Conservation (phyloP, 2,113 vertebrate species). For the Neogobius melanostomus region DNA sequence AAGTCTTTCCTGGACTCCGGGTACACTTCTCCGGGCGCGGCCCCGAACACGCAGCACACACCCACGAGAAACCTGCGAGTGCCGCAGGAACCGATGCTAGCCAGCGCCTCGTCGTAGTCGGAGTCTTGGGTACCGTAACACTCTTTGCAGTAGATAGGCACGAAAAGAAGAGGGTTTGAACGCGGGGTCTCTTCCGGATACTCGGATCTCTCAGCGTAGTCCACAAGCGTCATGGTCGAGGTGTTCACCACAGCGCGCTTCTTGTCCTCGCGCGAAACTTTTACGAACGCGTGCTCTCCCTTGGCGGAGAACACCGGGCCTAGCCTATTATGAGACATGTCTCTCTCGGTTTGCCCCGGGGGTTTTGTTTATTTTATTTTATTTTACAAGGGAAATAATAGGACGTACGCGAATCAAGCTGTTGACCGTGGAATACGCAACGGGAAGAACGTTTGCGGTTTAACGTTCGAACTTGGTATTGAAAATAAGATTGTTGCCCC, state of each 20-base stretch:
- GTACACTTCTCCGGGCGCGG: background rate
- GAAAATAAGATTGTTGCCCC: too few species aligned
- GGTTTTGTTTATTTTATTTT: too few species aligned
- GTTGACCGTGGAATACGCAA: too few species aligned
- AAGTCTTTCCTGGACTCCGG: background rate
- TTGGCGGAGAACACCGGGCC: slow-evolving; percentile 4
- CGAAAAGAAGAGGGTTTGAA: slow-evolving; percentile 1
- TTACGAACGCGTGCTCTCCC: background rate
- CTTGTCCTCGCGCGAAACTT: background rate
- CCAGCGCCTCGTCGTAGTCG: background rate
- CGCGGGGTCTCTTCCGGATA: background rate
- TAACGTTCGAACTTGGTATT: too few species aligned
- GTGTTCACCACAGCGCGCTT: background rate
- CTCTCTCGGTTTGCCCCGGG: too few species aligned
- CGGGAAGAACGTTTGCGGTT: too few species aligned
- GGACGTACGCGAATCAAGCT: too few species aligned
- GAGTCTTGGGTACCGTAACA: background rate
- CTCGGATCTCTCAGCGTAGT: background rate
- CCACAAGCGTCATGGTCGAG: slow-evolving; percentile 1
- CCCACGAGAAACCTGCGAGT: background rate
- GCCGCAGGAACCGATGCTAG: background rate
- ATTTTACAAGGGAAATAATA: too few species aligned
- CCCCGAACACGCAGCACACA: background rate
- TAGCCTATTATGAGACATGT: too few species aligned
- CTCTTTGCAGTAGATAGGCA: slow-evolving; percentile 5